Percentiles rank a stretch among this genome's conserved stretches.
Conservation (phyloP, 2,113 vertebrate genomes). For the Galemys pyrenaicus region DNA sequence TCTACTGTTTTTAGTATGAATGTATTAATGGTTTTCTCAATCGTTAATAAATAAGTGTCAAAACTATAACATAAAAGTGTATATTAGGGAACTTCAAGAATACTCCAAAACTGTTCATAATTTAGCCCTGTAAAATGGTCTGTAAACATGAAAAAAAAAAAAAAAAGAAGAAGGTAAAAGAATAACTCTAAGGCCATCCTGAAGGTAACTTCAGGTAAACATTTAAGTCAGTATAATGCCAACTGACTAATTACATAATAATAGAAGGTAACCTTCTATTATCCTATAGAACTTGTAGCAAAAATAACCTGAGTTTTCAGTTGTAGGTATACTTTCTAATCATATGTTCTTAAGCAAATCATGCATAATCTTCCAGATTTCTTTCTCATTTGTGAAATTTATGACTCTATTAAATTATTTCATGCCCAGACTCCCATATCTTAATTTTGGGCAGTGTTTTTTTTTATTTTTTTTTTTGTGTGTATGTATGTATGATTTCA, state of each 20-base stretch:
- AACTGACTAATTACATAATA: neutral
- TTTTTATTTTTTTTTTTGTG: too few relatives aligned
- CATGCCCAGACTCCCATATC: neutral
- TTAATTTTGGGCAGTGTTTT: neutral
- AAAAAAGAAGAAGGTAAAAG: neutral
- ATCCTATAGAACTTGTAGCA: neutral
- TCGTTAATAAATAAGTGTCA: conserved; percentile 47
- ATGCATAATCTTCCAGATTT: neutral
- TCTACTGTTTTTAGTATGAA: neutral
- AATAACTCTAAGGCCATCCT: neutral
- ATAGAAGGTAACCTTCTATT: neutral
- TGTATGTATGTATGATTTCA: too few relatives aligned
- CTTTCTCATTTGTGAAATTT: neutral
- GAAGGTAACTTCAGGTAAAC: neutral
- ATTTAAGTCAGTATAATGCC: neutral
- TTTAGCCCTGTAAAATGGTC: conserved; percentile 58
- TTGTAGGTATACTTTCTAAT: neutral
- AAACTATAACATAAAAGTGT: conserved; percentile 33
- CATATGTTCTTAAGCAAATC: neutral
- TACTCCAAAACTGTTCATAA: neutral
- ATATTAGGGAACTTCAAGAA: conserved; percentile 50
- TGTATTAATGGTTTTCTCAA: conserved; percentile 48
- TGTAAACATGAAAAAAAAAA: neutral
- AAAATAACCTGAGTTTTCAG: neutral
- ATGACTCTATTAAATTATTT: neutral